Base-by-base conservation (phyloP, 2,888 invertebrate species). In the Pyrocoelia pectoralis region DNA sequence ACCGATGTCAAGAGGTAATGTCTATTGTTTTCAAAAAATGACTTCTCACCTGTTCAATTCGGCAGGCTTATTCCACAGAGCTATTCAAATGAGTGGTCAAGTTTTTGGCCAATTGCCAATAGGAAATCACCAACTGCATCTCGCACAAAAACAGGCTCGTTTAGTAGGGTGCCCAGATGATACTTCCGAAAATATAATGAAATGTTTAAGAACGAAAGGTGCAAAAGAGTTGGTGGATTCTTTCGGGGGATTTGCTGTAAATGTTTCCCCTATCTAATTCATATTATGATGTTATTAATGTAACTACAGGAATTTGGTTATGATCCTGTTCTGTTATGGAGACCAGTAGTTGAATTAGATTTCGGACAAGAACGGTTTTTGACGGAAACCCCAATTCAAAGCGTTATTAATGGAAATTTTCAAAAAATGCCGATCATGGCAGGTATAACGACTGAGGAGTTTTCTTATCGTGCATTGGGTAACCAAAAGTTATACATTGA, bases 51-150 rank as follows among this genome's bases (percentile, higher is more conserved):
- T n/a, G n/a, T n/a, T n/a, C n/a, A n/a, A n/a, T n/a, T n/a, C n/a
- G n/a, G 15, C 28, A 87, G 88, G 88, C 51, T 79, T 92, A 0
- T 92, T 91, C 77, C 90, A 91, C 74, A 85, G 87, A 55, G 91
- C 84, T 0, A 87, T 91, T 12, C 84, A 87, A 0, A 87, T 89
- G 86, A 90, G 91, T 71, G 89, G 87, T 0, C 84, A 89, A 0
- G 83, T 84, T 0, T 82, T 84, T 0, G 82, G 83, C 1, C 85
- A 87, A 50, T 83, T 83, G 76, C 81, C 85, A 0, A 77, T 87
- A 9, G 85, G 86, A 0, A 67, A 76, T 0, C 77, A 88, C 64
- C 88, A 88, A 73, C 73, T 84, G 13, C 74, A 84, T 19, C 74
- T 90, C 53, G 89, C 89, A 0, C 81, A 83, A 60, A 86, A 85